Base-by-base conservation (phyloP, 2,113 vertebrate genomes). In the Spea bombifrons region DNA sequence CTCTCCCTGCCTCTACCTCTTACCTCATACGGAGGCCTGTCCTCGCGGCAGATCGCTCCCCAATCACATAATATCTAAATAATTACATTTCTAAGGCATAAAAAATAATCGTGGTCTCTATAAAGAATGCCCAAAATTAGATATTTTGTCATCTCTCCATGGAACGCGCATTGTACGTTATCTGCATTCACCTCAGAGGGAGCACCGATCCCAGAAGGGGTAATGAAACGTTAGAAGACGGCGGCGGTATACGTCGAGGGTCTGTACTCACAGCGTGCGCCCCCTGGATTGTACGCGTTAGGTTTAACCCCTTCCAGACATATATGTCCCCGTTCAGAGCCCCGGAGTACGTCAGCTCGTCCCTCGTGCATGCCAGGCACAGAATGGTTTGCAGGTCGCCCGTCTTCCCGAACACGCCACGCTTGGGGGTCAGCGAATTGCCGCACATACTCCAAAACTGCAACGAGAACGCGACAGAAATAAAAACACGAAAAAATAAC, bases 381-480 rank as follows among this genome's bases (percentile, higher is more conserved):
- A 99, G 84, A 85, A 99, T 99, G 76, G 97, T 99, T 88, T 99
- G 97, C 78, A 99, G 96, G 85, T 99, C 97, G 80, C 97, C 97
- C 0, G 95, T 95, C 90, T 96, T 98, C 85, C 97, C 97, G 88
- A 99, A 99, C 82, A 99, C 91, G 5, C 97, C 97, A 76, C 97
- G 94, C 81, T 97, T 98, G 64, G 97, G 96, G 48, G 96, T 97
- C 85, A 99, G 82, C 68, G 97, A 96, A 83, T 99, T 99, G 84
- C 97, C 97, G 82, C 97, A 99, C 83, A 99, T 92, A 89, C 91
- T 98, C 97, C 97, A 99, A 86, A 99, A 99, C 97, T 99, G 91
- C 10, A 73, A 57, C 17, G 50, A 15, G 17, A 17, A 0, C n/a
- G 17, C 61, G 17, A 64, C 7, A 8, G 7, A 13, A 61, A 15